Conservation (phyloP, 2,888 invertebrate genomes). For the Zootermopsis nevadensis region DNA sequence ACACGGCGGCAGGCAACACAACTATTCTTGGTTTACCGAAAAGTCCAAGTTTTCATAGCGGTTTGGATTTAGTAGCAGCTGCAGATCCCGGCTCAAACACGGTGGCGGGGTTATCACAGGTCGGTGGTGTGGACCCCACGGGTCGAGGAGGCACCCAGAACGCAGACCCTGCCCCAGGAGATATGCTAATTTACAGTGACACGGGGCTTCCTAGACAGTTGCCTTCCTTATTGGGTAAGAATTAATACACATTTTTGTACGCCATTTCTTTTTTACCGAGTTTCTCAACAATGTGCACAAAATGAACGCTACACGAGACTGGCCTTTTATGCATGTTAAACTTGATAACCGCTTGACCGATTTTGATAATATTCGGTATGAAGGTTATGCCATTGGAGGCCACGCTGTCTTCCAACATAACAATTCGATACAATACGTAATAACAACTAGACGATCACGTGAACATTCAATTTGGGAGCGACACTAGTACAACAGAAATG, state of each 20-base stretch:
- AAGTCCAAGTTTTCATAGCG: conserved; percentile 89
- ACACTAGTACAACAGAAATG: too few species aligned
- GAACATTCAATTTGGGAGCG: too few species aligned
- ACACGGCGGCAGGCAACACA: conserved; percentile 23
- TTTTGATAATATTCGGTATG: too few species aligned
- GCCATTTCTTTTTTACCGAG: too few species aligned
- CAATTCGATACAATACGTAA: too few species aligned
- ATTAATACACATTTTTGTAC: background rate
- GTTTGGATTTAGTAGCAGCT: conserved; percentile 81
- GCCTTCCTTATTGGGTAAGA: conserved; percentile 56
- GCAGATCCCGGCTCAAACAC: conserved; percentile 32
- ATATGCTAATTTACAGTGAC: conserved; percentile 36
- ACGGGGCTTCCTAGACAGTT: conserved; percentile 49
- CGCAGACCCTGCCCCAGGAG: conserved; percentile 12
- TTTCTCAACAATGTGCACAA: too few species aligned
- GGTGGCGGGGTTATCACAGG: conserved; percentile 42
- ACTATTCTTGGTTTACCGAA: conserved; percentile 80
- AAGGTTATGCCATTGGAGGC: too few species aligned
- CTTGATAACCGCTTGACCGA: too few species aligned
- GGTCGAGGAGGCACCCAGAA: conserved; percentile 32
- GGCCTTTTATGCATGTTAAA: too few species aligned
- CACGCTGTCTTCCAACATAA: too few species aligned
- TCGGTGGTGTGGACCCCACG: conserved; percentile 29
- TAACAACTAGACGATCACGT: too few species aligned
- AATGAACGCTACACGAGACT: too few species aligned